These are phyloP conservation scores for Melanotaenia parkinsoni DNA, from an alignment of 2,797 vertebrate species.

Conservation along the genomic window DNA sequence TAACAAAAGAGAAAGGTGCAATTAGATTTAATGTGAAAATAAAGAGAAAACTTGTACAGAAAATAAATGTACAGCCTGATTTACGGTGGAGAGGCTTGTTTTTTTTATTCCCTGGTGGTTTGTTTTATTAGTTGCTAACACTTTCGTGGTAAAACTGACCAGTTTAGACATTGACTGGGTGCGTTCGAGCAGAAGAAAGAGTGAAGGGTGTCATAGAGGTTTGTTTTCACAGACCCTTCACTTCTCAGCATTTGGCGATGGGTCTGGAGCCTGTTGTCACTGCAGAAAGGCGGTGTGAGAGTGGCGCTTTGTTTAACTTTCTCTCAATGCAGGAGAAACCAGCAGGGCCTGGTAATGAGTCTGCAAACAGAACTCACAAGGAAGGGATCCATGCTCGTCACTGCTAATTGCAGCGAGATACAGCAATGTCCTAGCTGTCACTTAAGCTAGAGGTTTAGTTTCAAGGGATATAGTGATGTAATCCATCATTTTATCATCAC, in stretches of 20 bases:
- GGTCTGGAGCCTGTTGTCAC: conserved; percentile 76
- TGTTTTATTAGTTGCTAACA: conserved; percentile 65
- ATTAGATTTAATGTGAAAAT: conserved; percentile 15
- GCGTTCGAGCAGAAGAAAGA: conserved; percentile 66
- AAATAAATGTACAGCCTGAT: conserved; percentile 25
- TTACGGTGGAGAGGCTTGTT: conserved; percentile 49
- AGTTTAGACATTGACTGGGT: conserved; percentile 63
- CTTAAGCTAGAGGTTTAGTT: conserved; percentile 21
- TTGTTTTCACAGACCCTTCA: conserved; percentile 82
- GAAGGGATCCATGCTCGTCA: conserved; percentile 63
- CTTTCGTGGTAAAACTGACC: conserved; percentile 51
- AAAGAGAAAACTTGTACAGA: background rate
- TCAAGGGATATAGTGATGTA: background rate
- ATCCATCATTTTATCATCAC: background rate
- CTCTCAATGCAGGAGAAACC: conserved; percentile 83
- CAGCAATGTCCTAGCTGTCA: conserved; percentile 38
- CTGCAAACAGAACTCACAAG: conserved; percentile 82
- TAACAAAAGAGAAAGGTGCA: conserved; percentile 1
- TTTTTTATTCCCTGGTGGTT: conserved; percentile 50
- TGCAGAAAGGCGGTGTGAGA: conserved; percentile 75
- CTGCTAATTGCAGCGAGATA: conserved; percentile 76
- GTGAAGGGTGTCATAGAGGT: conserved; percentile 75
- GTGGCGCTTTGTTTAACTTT: conserved; percentile 85
- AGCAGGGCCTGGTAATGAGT: conserved; percentile 84
- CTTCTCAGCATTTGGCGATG: conserved; percentile 75